Evolutionary conservation across 1,140 invertebrate species (phyloP).

Genomic region (Leptoteleia sp.): DNA sequence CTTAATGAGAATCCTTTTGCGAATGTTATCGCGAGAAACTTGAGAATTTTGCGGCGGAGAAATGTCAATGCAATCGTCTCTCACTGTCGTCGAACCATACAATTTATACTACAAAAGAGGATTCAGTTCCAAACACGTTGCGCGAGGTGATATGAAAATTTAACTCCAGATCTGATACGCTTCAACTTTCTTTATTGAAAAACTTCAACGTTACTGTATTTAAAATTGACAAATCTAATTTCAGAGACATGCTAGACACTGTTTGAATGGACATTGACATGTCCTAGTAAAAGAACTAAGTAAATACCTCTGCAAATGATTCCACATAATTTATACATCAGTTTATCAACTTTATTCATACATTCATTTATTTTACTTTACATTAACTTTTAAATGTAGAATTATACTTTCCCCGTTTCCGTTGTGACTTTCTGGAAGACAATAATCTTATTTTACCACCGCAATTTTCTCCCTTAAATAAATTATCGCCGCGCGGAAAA

Average conservation of each 20-base stretch:
- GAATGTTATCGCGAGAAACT: slow-evolving; percentile 43
- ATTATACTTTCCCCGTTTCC: background rate
- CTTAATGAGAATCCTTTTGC: slow-evolving; percentile 53
- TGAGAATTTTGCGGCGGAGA: slow-evolving; percentile 49
- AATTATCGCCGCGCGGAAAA: background rate
- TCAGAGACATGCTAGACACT: too few species aligned
- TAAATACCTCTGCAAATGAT: too few species aligned
- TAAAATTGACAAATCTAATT: too few species aligned
- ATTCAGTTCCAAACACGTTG: slow-evolving; percentile 50
- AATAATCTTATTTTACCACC: slow-evolving; percentile 28
- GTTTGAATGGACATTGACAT: slow-evolving; percentile 26
- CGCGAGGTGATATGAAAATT: slow-evolving; percentile 52
- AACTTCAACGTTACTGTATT: slow-evolving; percentile 17
- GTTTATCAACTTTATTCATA: too few species aligned
- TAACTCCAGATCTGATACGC: slow-evolving; percentile 35
- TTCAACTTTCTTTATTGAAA: slow-evolving; percentile 27
- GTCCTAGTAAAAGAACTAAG: too few species aligned
- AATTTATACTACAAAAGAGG: slow-evolving; percentile 51
- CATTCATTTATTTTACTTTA: too few species aligned
- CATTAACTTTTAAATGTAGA: too few species aligned
- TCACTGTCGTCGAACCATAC: slow-evolving; percentile 30
- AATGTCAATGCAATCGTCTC: slow-evolving; percentile 54
- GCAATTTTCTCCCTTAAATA: slow-evolving; percentile 9
- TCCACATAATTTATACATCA: too few species aligned
- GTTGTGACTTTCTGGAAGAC: slow-evolving; percentile 3